Evolutionary conservation across 2,113 vertebrate genomes (phyloP), one percentile per base, ranked within the genome.

Genomic region (Grus americana): DNA sequence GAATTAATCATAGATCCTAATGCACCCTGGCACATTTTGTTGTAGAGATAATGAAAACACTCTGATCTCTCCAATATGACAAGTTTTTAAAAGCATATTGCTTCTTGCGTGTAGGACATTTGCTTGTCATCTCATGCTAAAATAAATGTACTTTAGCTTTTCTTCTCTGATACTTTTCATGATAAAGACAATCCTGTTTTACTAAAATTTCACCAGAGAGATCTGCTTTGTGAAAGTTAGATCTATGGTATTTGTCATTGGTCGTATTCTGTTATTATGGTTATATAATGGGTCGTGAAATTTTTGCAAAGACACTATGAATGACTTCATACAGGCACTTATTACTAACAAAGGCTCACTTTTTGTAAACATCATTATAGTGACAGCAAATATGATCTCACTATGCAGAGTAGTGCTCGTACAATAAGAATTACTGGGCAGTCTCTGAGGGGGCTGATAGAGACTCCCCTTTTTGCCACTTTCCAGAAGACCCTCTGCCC

Each of bases 1-100:
- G 7, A 91, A 92, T 91, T 96, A 88, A 84, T 83, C 76, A 85
- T 27, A 86, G 65, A 49, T 79, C 75, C 66, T 92, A 93, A 93
- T 5, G 12, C n/a, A 67, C n/a, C 78, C 49, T 92, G 88, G 88
- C 80, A 65, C 65, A 52, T 85, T 95, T 58, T 88, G 24, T 65
- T 62, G 47, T 50, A 71, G 84, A 57, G 42, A 79, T 68, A 79
- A 93, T 81, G 46, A 95, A 96, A 97, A 92, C 66, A 63, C 65
- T 70, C 55, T 68, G 63, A 87, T 91, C 54, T 49, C 22, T 95
- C 40, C 62, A 94, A 59, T 50, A 85, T 3, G 49, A 65, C 8
- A 63, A 30, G 40, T 40, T 85, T 80, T 83, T 62, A 84, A 93
- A 96, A 92, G 58, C 54, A 30, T 57, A 79, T 38, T 22, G 20